Conservation (phyloP, 1,140 invertebrate species). For the fruit fly (Drosophila melanogaster) region Release_6_plus_ISO1_MT NT_033779.5:7606001-7606500, state of each 20-base stretch:
- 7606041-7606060: background rate
- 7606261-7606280: background rate
- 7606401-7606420: background rate
- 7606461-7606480: background rate
- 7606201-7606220: constrained; percentile 1
- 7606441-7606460: background rate
- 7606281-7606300: background rate
- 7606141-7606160: background rate
- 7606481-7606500: background rate
- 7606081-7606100: background rate
- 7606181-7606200: constrained; percentile 6
- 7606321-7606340: constrained; percentile 2
- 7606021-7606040: background rate
- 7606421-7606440: background rate
- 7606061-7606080: background rate
- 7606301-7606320: background rate
- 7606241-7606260: background rate
- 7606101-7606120: background rate
- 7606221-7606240: constrained; percentile 3
- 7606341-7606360: background rate
- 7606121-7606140: background rate
- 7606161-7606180: background rate
- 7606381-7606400: background rate
- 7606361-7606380: background rate
- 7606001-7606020: background rate